These are phyloP conservation scores for Syngnathus typhle DNA, from an alignment of 2,113 vertebrate species.

Conservation along the genomic window DNA sequence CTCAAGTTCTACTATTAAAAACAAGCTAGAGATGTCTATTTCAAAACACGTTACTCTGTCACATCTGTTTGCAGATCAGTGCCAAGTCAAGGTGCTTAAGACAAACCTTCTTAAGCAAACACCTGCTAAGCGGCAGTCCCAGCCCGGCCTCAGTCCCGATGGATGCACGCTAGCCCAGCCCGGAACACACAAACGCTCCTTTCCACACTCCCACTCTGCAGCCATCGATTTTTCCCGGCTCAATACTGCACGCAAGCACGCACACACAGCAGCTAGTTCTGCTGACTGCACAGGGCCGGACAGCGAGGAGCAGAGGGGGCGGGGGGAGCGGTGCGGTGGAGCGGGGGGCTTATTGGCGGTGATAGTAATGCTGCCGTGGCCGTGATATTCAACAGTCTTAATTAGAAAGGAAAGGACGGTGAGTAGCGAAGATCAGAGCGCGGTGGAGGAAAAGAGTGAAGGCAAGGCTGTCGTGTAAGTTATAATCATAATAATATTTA, in stretches of 20 bases:
- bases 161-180: conserved; percentile 23
- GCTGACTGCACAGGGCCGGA: conserved; percentile 69
- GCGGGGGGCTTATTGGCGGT: not conserved
- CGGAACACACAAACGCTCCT: conserved; percentile 25
- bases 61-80: too few relatives aligned
- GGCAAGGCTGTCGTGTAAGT: not conserved
- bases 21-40: not conserved
- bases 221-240: conserved; percentile 67
- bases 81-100: not conserved
- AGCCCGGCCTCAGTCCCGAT: conserved; percentile 28
- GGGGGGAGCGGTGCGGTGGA: not conserved
- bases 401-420: conserved; percentile 46
- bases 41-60: not conserved
- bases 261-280: conserved; percentile 59
- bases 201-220: conserved; percentile 58
- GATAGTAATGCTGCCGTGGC: conserved; percentile 48
- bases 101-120: conserved; percentile 24
- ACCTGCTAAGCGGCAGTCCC: conserved; percentile 42
- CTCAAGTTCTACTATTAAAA: too few relatives aligned
- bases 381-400: conserved; percentile 48
- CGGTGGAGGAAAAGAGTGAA: conserved; percentile 25
- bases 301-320: conserved; percentile 11
- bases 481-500: not conserved
- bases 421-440: conserved; percentile 22
- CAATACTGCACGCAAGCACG: conserved; percentile 54